These are phyloP conservation scores for Dryobotodes eremita DNA, from an alignment of 2,888 invertebrate genomes.

Conservation along the genomic window DNA sequence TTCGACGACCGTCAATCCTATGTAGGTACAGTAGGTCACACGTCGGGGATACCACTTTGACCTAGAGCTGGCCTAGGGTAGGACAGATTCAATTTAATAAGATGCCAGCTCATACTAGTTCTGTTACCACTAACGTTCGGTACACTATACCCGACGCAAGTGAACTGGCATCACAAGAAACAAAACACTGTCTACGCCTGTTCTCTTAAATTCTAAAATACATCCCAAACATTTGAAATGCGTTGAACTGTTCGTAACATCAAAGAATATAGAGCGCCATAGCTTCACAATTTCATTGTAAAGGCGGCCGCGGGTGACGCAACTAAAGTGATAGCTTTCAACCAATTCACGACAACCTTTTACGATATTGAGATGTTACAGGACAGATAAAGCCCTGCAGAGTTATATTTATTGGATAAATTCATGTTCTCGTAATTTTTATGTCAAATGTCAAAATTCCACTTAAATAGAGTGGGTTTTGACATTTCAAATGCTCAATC, in stretches of 20 bases:
- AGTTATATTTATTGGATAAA: slow-evolving; percentile 29
- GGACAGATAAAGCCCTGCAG: slow-evolving; percentile 35
- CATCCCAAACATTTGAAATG: slow-evolving; percentile 16
- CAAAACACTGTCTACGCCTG: neutral
- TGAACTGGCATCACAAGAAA: neutral
- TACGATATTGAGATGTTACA: slow-evolving; percentile 58
- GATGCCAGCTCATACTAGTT: neutral
- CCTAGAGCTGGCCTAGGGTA: neutral
- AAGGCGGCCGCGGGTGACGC: slow-evolving; percentile 15
- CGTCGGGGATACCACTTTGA: neutral
- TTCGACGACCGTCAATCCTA: neutral
- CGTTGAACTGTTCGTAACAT: slow-evolving; percentile 31
- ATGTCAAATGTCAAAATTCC: slow-evolving; percentile 14
- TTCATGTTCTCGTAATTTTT: slow-evolving; percentile 16
- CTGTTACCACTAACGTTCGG: neutral
- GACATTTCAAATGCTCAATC: slow-evolving; percentile 3
- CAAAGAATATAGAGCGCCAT: slow-evolving; percentile 31
- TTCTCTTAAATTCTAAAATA: slow-evolving; percentile 9
- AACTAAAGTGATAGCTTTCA: slow-evolving; percentile 40
- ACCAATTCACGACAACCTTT: slow-evolving; percentile 57
- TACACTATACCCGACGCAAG: too few relatives aligned
- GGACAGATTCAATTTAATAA: neutral
- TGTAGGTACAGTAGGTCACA: neutral
- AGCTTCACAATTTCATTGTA: slow-evolving; percentile 36
- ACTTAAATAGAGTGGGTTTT: slow-evolving; percentile 37